Percentiles rank a stretch among this genome's conserved stretches.
Evolutionary conservation across 2,113 vertebrate genomes (phyloP).

Genomic region (Cephalopholis sonnerati): DNA sequence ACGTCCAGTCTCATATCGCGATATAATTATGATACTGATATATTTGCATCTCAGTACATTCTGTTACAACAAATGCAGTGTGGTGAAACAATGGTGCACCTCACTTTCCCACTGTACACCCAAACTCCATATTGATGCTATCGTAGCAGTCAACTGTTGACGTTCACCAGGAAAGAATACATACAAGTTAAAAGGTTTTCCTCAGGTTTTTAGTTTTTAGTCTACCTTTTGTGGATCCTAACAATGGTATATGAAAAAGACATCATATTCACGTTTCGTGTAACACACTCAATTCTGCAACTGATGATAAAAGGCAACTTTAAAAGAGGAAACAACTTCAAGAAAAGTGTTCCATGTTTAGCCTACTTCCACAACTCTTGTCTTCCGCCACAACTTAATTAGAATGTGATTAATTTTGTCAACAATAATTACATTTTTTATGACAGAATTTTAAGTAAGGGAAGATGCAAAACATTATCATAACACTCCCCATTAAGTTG

Average conservation of each 20-base stretch:
- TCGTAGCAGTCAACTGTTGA: background rate
- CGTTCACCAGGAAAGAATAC: background rate
- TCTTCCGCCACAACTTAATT: conserved; percentile 60
- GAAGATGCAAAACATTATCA: conserved; percentile 75
- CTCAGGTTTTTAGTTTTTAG: background rate
- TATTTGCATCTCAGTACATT: background rate
- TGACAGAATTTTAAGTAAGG: conserved; percentile 76
- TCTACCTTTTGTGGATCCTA: too few species aligned
- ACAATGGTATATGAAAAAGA: background rate
- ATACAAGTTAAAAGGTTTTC: background rate
- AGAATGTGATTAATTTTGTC: conserved; percentile 78
- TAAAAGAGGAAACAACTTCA: conserved; percentile 1
- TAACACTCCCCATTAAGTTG: conserved; percentile 77
- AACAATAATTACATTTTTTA: conserved; percentile 79
- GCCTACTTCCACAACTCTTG: conserved; percentile 51
- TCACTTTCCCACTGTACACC: background rate
- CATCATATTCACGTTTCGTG: background rate
- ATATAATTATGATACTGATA: too few species aligned
- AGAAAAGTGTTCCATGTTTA: conserved; percentile 38
- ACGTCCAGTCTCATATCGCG: too few species aligned
- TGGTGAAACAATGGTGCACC: background rate
- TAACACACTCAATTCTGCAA: background rate
- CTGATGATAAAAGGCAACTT: conserved; percentile 2
- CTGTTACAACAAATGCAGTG: background rate
- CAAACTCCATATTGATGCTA: background rate